A percentile compares a stretch with the other conserved stretches of the same genome.
Evolutionary conservation across 2,888 invertebrate genomes (phyloP).

Genomic region (Pyrrhia umbra): DNA sequence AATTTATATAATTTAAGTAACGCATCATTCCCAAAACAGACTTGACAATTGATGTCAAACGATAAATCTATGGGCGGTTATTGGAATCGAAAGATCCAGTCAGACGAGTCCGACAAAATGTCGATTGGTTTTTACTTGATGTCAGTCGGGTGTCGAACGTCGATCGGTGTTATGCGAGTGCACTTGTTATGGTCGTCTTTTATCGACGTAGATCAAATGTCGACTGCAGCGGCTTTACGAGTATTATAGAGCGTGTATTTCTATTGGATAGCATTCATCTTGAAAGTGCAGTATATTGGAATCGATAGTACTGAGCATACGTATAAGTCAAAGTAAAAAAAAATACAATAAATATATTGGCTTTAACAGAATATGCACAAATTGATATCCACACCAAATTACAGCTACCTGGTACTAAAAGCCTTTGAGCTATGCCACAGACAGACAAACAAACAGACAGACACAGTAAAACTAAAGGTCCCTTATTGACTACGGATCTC

Average conservation of each 20-base stretch:
- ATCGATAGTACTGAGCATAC: too few relatives aligned
- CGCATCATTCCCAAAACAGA: background rate
- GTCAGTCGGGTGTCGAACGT: constrained; percentile 5
- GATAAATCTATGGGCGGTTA: constrained; percentile 3
- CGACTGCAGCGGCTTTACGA: constrained; percentile 2
- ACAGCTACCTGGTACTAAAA: too few relatives aligned
- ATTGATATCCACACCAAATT: too few relatives aligned
- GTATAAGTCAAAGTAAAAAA: too few relatives aligned
- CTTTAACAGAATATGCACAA: too few relatives aligned
- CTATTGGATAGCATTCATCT: background rate
- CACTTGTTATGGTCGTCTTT: constrained; percentile 34
- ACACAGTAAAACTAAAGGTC: too few relatives aligned
- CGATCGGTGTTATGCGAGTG: constrained; percentile 14
- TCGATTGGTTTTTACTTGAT: constrained; percentile 19
- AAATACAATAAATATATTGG: too few relatives aligned
- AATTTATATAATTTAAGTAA: background rate
- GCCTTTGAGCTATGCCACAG: too few relatives aligned
- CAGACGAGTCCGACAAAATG: constrained; percentile 23
- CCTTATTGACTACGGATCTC: too few relatives aligned
- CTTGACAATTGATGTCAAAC: background rate
- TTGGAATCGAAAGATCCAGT: constrained; percentile 4
- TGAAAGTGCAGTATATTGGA: background rate
- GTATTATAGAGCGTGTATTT: background rate
- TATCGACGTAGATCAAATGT: constrained; percentile 8
- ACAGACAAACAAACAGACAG: too few relatives aligned